A percentile compares a stretch with the other conserved stretches of the same genome.
These are phyloP conservation scores for Diprion similis DNA, from an alignment of 1,140 invertebrate species.

Conservation along the genomic window DNA sequence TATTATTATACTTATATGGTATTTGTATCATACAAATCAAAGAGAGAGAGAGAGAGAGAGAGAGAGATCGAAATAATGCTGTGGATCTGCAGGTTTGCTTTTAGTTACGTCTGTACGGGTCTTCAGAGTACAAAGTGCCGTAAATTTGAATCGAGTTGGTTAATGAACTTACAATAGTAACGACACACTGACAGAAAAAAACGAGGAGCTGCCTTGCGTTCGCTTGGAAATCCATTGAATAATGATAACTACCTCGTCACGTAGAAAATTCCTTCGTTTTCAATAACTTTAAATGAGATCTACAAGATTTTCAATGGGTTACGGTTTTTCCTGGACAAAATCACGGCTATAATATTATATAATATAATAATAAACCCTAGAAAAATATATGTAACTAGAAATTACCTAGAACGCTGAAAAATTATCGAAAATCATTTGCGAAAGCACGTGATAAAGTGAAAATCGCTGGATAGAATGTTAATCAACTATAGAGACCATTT, in stretches of 20 bases:
- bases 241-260: not conserved
- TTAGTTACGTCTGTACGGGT: not conserved
- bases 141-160: not conserved
- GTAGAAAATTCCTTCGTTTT: not conserved
- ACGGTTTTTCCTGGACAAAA: too few relatives aligned
- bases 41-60: slow-evolving; percentile 11
- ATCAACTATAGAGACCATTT: too few relatives aligned
- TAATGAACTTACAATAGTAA: not conserved
- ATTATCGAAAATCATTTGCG: too few relatives aligned
- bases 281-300: not conserved
- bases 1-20: too few relatives aligned
- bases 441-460: too few relatives aligned
- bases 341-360: too few relatives aligned
- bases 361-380: too few relatives aligned
- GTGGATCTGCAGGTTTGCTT: not conserved
- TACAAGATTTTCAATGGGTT: too few relatives aligned
- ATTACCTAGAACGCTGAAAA: too few relatives aligned
- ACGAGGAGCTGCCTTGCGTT: slow-evolving; percentile 35
- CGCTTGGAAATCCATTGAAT: slow-evolving; percentile 20
- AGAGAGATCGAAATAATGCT: not conserved
- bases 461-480: too few relatives aligned
- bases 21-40: too few relatives aligned
- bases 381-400: too few relatives aligned
- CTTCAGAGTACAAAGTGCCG: slow-evolving; percentile 11
- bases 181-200: not conserved